phyloP scores from a whole-genome alignment of 2,113 vertebrate species.

The Progne subis region DNA sequence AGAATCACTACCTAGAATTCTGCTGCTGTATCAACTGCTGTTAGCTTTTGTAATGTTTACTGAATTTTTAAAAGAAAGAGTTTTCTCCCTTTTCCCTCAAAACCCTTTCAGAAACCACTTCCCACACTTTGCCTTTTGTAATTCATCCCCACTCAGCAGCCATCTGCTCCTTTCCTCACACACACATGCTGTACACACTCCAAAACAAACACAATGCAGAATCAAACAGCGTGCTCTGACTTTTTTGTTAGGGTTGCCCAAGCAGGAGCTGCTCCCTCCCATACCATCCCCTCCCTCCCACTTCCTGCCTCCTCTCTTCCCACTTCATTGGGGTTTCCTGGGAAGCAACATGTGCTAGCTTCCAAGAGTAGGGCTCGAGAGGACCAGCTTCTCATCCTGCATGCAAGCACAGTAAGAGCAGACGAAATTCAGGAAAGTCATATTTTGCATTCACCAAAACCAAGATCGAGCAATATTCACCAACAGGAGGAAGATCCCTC shows the following conservation, averaged over 20 bases:
- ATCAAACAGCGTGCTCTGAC: background rate
- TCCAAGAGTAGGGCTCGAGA: background rate
- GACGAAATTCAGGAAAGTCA: background rate
- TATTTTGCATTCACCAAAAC: fast-evolving
- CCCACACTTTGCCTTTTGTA: background rate
- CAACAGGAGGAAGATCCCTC: background rate
- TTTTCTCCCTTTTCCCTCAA: background rate
- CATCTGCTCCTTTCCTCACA: constrained; percentile 40
- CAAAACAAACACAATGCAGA: constrained; percentile 27
- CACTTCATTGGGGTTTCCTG: background rate
- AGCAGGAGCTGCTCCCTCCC: background rate
- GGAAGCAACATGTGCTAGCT: background rate
- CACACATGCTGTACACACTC: background rate
- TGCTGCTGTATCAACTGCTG: background rate
- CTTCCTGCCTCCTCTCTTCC: background rate
- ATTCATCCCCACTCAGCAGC: constrained; percentile 30
- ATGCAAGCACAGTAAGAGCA: background rate
- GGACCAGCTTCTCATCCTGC: background rate
- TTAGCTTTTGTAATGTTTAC: background rate
- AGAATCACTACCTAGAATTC: background rate
- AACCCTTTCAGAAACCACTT: constrained; percentile 24
- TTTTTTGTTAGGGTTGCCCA: background rate
- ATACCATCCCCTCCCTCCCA: background rate
- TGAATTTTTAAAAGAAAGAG: background rate
- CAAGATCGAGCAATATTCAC: fast-evolving